Percentiles rank a stretch among this genome's conserved stretches.
These are phyloP conservation scores for Caracal caracal DNA, from an alignment of 2,113 vertebrate genomes.

Conservation along the genomic window DNA sequence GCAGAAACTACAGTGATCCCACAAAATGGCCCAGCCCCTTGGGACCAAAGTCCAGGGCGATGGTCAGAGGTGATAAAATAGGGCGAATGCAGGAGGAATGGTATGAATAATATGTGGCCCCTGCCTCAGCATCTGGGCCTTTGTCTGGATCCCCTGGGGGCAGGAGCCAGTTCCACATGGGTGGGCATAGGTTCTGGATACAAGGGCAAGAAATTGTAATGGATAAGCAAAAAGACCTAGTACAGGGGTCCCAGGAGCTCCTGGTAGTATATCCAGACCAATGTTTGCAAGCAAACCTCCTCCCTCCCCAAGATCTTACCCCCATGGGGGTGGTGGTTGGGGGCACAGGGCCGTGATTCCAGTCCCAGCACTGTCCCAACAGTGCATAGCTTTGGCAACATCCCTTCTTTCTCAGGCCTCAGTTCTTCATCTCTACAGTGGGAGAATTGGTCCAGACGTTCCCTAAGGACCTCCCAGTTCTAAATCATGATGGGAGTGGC, in stretches of 20 bases:
- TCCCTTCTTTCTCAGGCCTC: background rate
- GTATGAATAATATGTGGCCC: background rate
- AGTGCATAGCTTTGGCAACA: rapidly evolving
- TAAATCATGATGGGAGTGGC: background rate
- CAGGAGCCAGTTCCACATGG: background rate
- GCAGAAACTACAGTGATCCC: background rate
- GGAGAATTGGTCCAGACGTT: background rate
- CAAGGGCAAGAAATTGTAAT: background rate
- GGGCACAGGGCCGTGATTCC: background rate
- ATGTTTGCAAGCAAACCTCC: background rate
- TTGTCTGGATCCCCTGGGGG: background rate
- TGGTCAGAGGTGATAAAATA: background rate
- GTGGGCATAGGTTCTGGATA: background rate
- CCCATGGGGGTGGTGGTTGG: background rate
- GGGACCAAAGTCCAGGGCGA: background rate
- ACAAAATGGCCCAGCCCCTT: background rate
- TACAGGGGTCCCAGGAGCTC: background rate
- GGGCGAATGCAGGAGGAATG: background rate
- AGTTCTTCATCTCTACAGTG: background rate
- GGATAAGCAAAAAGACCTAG: background rate
- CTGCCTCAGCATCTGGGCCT: background rate
- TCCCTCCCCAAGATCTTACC: background rate
- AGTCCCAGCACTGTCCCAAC: background rate
- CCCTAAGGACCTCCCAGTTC: background rate
- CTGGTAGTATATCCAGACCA: background rate